Evolutionary conservation across 2,797 vertebrate genomes (phyloP), one percentile per base, ranked within the genome.

Genomic region (Danio choprae): DNA sequence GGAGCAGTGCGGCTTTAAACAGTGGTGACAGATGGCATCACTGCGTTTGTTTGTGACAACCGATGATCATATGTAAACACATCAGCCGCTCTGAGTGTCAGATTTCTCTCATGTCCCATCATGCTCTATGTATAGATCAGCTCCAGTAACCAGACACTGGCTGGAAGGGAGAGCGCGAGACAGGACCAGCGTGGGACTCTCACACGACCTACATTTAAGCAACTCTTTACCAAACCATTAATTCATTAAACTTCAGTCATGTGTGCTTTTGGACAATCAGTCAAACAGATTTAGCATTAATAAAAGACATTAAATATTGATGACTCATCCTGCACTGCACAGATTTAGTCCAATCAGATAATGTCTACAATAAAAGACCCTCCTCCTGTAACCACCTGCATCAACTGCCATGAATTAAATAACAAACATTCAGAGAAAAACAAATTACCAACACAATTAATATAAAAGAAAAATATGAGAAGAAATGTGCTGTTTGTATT

Each of bases 121-220:
- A 86, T 18, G 76, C 48, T 86, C 86, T 92, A 90, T 91, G 84
- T 91, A 86, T 92, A 93, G 91, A 88, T 76, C 79, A 87, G 82
- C 55, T 68, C 29, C 20, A 71, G 90, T 87, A 92, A 93, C 85
- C 81, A 76, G 89, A 93, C 81, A 59, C 60, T 36, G 64, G 77
- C 80, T 85, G 80, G 85, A 64, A 43, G 38, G 15, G 38, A n/a
- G 16, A 65, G 83, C 5, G 16, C 2, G 60, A 50, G 65, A 74
- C 18, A 22, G 67, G 46, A 72, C 16, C 22, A 73, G 10, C 16
- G 60, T 79, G 77, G 9, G 50, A 53, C 62, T 70, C 63, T 71
- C 70, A 82, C 62, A 72, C 74, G 46, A 73, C 44, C 48, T 22
- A 38, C 78, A 48, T 60, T 80, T 55, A 56, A 48, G 62, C 46